Conservation (phyloP, 2,888 invertebrate genomes). For the Mesopsocus fuscifrons region DNA sequence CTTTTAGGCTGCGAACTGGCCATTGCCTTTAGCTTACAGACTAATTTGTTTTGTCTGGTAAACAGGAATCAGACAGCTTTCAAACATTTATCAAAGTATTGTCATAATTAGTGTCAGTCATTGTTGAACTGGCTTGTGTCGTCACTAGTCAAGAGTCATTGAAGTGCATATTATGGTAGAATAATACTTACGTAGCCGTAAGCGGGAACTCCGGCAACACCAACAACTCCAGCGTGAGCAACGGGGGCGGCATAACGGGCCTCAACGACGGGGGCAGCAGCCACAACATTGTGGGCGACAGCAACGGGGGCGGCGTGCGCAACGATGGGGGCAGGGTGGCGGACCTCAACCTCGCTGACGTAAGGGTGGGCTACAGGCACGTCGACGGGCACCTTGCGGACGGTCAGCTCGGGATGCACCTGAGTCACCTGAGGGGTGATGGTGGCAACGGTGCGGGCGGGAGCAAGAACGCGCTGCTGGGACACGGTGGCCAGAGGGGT, state of each 20-base stretch:
- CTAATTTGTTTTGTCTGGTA: too few relatives aligned
- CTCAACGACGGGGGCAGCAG: slow-evolving; percentile 11
- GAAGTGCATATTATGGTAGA: too few relatives aligned
- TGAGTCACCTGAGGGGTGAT: slow-evolving; percentile 23
- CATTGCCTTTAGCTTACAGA: too few relatives aligned
- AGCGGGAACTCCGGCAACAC: too few relatives aligned
- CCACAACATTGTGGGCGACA: slow-evolving; percentile 3
- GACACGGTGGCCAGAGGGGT: slow-evolving; percentile 19
- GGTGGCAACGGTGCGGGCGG: slow-evolving; percentile 22
- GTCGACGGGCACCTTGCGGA: slow-evolving; percentile 20
- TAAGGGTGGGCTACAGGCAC: slow-evolving; percentile 19
- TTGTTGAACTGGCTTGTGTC: too few relatives aligned
- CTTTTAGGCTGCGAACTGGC: too few relatives aligned
- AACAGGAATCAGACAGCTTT: too few relatives aligned
- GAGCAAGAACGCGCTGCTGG: slow-evolving; percentile 21
- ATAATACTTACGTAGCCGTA: too few relatives aligned
- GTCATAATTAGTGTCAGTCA: too few relatives aligned
- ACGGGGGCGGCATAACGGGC: slow-evolving; percentile 19
- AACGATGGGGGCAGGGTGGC: slow-evolving; percentile 16
- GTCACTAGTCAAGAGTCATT: too few relatives aligned
- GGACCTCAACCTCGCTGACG: slow-evolving; percentile 20
- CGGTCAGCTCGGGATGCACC: slow-evolving; percentile 21
- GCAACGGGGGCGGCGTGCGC: slow-evolving; percentile 8
- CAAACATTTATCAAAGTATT: too few relatives aligned
- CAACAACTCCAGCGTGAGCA: slow-evolving; percentile 17